Percentiles rank a stretch among this genome's conserved stretches.
Evolutionary conservation across 2,113 vertebrate species (phyloP).

Genomic region (Leuciscus idus): DNA sequence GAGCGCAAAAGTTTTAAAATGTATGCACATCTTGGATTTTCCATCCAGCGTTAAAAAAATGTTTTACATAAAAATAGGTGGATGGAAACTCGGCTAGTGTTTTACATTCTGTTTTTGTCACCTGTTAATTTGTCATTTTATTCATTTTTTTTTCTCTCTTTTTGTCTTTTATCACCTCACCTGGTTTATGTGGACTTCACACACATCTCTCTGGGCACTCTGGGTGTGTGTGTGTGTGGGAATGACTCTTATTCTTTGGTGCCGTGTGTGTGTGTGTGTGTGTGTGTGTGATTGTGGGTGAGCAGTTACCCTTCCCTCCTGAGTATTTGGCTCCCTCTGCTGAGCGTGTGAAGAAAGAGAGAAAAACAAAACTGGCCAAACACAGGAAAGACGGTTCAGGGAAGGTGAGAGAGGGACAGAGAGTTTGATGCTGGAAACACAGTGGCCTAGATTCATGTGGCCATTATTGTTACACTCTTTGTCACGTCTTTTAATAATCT

Average conservation of each 20-base stretch:
- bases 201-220: constrained; percentile 26
- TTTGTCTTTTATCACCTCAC: constrained; percentile 58
- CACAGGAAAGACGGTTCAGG: constrained; percentile 78
- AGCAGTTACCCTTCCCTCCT: constrained; percentile 83
- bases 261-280: constrained; percentile 50
- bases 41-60: no score
- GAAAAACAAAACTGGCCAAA: constrained; percentile 81
- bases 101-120: constrained; percentile 38
- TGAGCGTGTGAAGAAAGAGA: constrained; percentile 82
- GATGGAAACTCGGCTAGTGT: not conserved
- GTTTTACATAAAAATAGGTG: no score
- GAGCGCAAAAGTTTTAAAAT: no score
- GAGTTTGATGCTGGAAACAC: constrained; percentile 4
- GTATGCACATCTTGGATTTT: no score
- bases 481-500: not conserved
- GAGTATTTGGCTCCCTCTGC: constrained; percentile 82
- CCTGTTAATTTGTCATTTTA: constrained; percentile 62
- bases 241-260: constrained; percentile 25
- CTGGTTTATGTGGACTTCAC: constrained; percentile 51
- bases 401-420: constrained; percentile 78
- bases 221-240: constrained; percentile 58
- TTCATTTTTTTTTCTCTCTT: constrained; percentile 61
- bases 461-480: not conserved
- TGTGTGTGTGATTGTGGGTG: constrained; percentile 58
- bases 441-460: not conserved